Evolutionary conservation across 2,113 vertebrate genomes (phyloP), one percentile per base, ranked within the genome.

Genomic region (Oriolus oriolus): DNA sequence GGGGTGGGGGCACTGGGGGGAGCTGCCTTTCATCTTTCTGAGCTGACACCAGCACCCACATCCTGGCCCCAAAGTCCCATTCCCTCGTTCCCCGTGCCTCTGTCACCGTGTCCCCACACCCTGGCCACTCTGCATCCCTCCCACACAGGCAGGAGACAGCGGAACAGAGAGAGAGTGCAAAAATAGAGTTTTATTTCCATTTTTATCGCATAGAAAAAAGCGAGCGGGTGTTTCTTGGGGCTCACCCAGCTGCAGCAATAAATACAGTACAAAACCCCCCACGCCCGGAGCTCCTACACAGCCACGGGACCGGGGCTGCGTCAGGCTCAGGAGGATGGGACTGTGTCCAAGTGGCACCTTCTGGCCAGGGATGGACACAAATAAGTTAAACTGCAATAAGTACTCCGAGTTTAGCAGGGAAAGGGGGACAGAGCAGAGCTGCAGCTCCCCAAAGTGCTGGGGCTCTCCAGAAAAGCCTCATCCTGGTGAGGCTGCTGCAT

Each of bases 151-250:
- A 77, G 49, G 66, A 71, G 11, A 11, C 37, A 90, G 35, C 11
- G 9, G 56, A 61, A 56, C 71, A 70, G 56, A 77, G 41, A 61
- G 37, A 68, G n/a, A 63, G 57, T 92, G 94, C 93, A 79, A 82
- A 95, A 95, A 80, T 79, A 87, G 77, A 87, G 31, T 96, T 92
- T 89, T 89, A 95, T 93, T 96, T 94, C 87, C 50, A 26, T 84
- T 79, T 79, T 86, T 65, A 57, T 77, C 9, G 8, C 45, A 5
- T 68, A 94, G 49, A 89, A 69, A 95, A 85, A 83, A 47, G 16
- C 52, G 2, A 47, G 16, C 61, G 3, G 4, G 47, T 61, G 14
- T 78, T 78, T 42, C 70, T 42, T 26, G 70, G 91, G 85, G 75
- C 60, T 90, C 33, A 31, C 78, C 87, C 92, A 91, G 87, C 71